Evolutionary conservation across 2,113 vertebrate genomes (phyloP).

Genomic region (Fregetta grallaria): DNA sequence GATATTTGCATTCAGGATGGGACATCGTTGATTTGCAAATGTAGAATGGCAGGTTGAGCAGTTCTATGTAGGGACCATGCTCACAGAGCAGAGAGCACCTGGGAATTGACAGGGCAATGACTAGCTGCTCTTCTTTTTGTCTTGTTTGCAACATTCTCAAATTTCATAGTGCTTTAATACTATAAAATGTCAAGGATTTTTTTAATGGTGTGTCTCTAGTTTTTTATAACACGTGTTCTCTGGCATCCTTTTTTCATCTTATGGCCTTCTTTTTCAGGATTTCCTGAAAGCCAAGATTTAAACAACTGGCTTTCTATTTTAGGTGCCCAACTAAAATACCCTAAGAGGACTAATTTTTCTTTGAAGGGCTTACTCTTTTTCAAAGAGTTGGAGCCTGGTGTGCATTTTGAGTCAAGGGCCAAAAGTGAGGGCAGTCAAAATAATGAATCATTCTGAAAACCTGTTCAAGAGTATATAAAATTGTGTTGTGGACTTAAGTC

Average conservation of each 20-base stretch:
- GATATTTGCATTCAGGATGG: neutral
- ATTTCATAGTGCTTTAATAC: neutral
- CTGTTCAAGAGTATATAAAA: neutral
- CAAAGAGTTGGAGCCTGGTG: neutral
- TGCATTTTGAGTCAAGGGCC: neutral
- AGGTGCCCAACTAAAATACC: neutral
- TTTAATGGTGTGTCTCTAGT: neutral
- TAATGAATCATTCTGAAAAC: neutral
- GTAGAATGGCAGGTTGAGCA: fast-evolving
- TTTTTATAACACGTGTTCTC: neutral
- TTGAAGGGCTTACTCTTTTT: neutral
- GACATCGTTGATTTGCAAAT: fast-evolving
- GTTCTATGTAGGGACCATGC: fast-evolving
- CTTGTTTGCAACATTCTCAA: neutral
- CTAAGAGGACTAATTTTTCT: neutral
- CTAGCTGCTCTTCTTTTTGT: no score
- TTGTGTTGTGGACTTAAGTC: neutral
- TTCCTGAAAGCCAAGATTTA: neutral
- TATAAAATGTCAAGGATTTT: neutral
- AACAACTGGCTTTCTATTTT: neutral
- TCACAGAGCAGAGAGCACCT: neutral
- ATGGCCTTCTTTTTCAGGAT: fast-evolving
- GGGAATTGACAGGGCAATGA: fast-evolving
- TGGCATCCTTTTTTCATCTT: neutral
- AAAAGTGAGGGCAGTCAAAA: neutral